These are phyloP conservation scores for Galaxias olidus DNA, from an alignment of 2,797 vertebrate species.

Conservation along the genomic window DNA sequence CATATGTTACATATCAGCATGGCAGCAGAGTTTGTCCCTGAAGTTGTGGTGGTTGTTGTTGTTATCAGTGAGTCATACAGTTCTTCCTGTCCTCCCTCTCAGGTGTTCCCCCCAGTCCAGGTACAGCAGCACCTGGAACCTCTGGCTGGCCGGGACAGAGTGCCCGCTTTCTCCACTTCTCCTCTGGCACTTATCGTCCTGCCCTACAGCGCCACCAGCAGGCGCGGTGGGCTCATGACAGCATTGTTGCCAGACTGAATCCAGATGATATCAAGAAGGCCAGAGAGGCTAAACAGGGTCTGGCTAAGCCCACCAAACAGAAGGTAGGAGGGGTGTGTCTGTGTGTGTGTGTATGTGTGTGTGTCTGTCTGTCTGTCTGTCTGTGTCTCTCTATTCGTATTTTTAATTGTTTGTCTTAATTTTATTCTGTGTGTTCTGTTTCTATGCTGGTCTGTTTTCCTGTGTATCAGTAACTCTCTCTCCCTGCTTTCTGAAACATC, in stretches of 20 bases:
- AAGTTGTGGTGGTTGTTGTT: too few species aligned
- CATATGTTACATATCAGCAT: too few species aligned
- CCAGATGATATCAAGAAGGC: constrained; percentile 83
- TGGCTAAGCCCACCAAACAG: constrained; percentile 67
- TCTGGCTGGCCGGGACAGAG: constrained; percentile 56
- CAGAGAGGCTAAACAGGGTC: constrained; percentile 71
- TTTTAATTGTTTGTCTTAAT: too few species aligned
- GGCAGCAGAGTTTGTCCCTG: too few species aligned
- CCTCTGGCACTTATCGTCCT: background rate
- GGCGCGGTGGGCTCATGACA: constrained; percentile 67
- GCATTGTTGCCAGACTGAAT: constrained; percentile 72
- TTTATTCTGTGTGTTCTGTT: too few species aligned
- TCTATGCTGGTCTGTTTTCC: too few species aligned
- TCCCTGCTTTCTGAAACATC: too few species aligned
- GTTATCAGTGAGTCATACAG: too few species aligned
- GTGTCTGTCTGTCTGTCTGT: too few species aligned
- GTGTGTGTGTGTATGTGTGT: background rate
- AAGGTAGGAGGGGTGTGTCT: constrained; percentile 60
- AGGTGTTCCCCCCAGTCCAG: constrained; percentile 30
- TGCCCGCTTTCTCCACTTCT: constrained; percentile 63
- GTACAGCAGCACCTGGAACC: constrained; percentile 15
- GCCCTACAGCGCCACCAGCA: constrained; percentile 37
- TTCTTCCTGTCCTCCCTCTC: background rate
- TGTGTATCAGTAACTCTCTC: too few species aligned
- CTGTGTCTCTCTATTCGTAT: too few species aligned